These are phyloP conservation scores for Erynnis tages DNA, from an alignment of 2,888 invertebrate species.

Conservation along the genomic window DNA sequence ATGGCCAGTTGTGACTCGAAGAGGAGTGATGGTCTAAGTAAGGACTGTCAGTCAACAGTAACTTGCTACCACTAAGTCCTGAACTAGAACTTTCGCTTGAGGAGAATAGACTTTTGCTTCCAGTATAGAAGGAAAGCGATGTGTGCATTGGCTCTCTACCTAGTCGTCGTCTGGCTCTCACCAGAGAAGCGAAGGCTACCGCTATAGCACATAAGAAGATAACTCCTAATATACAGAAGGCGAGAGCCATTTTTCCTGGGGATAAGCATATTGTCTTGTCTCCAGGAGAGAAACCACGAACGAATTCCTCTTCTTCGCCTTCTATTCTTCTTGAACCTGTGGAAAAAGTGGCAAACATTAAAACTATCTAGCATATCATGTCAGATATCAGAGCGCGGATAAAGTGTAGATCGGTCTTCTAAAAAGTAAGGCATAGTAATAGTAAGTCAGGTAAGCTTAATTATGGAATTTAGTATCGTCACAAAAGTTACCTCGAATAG, in stretches of 20 bases:
- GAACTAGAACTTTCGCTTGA: conserved; percentile 82
- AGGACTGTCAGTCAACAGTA: conserved; percentile 83
- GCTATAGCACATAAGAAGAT: conserved; percentile 87
- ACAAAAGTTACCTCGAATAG: conserved; percentile 69
- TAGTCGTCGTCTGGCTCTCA: conserved; percentile 81
- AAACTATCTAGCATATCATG: too few relatives aligned
- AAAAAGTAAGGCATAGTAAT: too few relatives aligned
- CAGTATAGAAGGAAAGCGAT: conserved; percentile 81
- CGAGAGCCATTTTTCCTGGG: conserved; percentile 88
- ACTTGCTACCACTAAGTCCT: conserved; percentile 82
- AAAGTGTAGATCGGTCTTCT: too few relatives aligned
- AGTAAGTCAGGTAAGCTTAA: too few relatives aligned
- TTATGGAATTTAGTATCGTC: too few relatives aligned
- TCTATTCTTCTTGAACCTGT: conserved; percentile 72
- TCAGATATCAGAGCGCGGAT: too few relatives aligned
- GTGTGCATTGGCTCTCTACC: conserved; percentile 73
- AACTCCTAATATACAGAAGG: conserved; percentile 86
- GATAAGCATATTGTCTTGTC: conserved; percentile 87
- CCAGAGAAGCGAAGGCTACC: conserved; percentile 85
- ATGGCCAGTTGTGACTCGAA: conserved; percentile 78
- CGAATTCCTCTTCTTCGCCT: conserved; percentile 64
- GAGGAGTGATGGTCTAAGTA: conserved; percentile 81
- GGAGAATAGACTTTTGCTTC: conserved; percentile 82
- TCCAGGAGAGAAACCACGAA: conserved; percentile 75
- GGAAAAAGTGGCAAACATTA: conserved; percentile 22